Conservation (phyloP, 2,888 invertebrate genomes). For the Pristionchus exspectatus region DNA sequence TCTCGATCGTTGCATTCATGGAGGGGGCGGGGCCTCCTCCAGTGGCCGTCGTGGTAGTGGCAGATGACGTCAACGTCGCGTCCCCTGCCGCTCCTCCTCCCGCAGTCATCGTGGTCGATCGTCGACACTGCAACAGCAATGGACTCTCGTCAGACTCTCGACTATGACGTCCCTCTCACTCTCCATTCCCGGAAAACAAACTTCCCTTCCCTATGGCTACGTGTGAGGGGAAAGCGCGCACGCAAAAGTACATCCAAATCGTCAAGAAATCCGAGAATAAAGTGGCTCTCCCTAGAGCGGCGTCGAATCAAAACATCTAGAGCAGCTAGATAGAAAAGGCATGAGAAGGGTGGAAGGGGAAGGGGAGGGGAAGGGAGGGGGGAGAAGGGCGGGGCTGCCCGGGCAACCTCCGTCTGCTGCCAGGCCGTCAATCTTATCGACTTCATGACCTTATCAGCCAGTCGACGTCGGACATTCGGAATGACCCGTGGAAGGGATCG, state of each 20-base stretch:
- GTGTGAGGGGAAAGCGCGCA: not conserved
- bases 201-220: not conserved
- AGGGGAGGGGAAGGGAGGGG: not conserved
- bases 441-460: constrained; percentile 28
- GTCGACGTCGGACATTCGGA: not conserved
- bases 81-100: not conserved
- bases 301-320: not conserved
- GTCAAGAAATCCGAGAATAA: not conserved
- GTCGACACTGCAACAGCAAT: constrained; percentile 25
- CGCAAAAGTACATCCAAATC: not conserved
- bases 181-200: not conserved
- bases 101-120: not conserved
- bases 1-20: constrained; percentile 27
- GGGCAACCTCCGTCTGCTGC: not conserved
- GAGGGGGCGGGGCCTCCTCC: not conserved
- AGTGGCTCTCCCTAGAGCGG: not conserved
- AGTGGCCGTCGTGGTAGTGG: not conserved
- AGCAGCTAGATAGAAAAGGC: not conserved
- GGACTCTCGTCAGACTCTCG: not conserved
- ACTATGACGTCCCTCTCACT: not conserved
- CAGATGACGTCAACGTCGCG: not conserved
- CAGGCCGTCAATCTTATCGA: constrained; percentile 42
- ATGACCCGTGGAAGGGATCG: constrained; percentile 10
- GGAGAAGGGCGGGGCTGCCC: not conserved
- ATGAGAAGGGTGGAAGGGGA: not conserved